Evolutionary conservation across 2,888 invertebrate genomes (phyloP).

Genomic region (Colletes collaris): DNA sequence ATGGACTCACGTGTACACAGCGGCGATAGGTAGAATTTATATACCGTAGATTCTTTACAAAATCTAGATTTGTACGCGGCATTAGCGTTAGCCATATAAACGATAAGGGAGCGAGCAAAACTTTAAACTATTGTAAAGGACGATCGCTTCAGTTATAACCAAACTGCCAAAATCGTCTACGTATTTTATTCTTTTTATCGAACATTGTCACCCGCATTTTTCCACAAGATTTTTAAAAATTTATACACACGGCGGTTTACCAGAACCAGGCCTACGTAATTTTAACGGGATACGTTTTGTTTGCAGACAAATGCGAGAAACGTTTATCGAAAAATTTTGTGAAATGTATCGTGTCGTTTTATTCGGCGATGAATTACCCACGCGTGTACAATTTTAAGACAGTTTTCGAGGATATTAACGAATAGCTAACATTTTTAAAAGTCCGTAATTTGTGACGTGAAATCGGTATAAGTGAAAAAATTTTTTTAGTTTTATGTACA

Average conservation of each 20-base stretch:
- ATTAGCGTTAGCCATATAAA: constrained; percentile 61
- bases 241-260: constrained; percentile 27
- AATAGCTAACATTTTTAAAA: constrained; percentile 15
- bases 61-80: constrained; percentile 78
- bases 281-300: constrained; percentile 38
- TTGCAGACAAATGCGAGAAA: constrained; percentile 14
- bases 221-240: constrained; percentile 23
- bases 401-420: too few relatives aligned
- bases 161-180: constrained; percentile 52
- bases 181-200: constrained; percentile 38
- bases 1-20: constrained; percentile 73
- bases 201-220: constrained; percentile 36
- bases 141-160: constrained; percentile 31
- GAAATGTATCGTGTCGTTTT: constrained; percentile 22
- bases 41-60: constrained; percentile 75
- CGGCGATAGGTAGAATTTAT: constrained; percentile 75
- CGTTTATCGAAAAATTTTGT: constrained; percentile 3
- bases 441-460: constrained; percentile 4
- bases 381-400: constrained; percentile 4
- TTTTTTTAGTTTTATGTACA: constrained; percentile 48
- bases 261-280: constrained; percentile 56
- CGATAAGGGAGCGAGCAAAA: constrained; percentile 40
- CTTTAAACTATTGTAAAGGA: constrained; percentile 40
- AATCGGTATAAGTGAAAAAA: constrained; percentile 28
- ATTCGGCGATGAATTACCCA: constrained; percentile 11